Conservation (phyloP, 2,797 vertebrate genomes). For the Mus spretus region DNA sequence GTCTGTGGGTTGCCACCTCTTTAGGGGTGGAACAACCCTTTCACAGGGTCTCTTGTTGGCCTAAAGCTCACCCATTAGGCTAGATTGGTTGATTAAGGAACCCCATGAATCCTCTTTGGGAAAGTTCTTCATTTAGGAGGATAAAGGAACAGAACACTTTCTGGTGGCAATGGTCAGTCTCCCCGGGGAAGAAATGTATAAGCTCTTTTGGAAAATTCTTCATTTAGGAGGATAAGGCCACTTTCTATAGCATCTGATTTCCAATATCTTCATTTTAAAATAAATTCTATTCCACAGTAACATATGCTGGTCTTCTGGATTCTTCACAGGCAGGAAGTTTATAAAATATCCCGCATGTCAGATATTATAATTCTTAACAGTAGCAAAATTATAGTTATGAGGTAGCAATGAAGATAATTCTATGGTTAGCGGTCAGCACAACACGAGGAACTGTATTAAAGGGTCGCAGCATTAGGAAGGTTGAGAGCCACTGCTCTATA, state of each 20-base stretch:
- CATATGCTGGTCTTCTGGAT: not conserved
- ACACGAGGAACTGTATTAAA: not conserved
- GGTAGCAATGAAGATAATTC: not conserved
- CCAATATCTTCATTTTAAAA: not conserved
- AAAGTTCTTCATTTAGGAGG: not conserved
- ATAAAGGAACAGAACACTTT: not conserved
- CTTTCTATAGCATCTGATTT: not conserved
- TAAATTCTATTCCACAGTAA: not conserved
- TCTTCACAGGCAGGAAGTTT: not conserved
- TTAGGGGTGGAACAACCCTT: not conserved
- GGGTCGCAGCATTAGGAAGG: not conserved
- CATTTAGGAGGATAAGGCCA: not conserved
- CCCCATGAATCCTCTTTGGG: not conserved
- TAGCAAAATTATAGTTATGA: not conserved
- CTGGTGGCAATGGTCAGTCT: not conserved
- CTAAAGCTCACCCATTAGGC: not conserved
- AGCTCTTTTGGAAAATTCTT: conserved; percentile 4
- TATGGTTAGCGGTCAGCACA: not conserved
- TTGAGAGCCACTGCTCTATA: not conserved
- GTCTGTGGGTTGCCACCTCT: not conserved
- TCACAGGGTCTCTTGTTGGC: not conserved
- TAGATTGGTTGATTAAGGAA: not conserved
- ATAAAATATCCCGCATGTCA: not conserved
- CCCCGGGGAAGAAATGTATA: not conserved
- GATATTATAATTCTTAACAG: not conserved